Conservation (phyloP, 2,797 vertebrate genomes). For the Scleropages formosus region DNA sequence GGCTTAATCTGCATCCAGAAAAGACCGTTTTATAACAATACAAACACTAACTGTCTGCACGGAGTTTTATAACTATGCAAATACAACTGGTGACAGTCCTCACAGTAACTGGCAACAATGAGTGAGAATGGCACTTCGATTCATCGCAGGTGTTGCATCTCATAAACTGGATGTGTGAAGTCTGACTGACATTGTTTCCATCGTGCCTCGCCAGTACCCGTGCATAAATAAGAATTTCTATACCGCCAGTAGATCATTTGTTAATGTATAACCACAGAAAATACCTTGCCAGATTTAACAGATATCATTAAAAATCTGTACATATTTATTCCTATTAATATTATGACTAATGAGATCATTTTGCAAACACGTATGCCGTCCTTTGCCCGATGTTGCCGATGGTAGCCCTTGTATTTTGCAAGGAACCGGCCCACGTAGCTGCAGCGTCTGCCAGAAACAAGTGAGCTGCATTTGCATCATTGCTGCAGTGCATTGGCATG, state of each 20-base stretch:
- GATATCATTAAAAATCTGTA: slow-evolving; percentile 12
- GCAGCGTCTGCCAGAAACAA: neutral
- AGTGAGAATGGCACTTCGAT: slow-evolving; percentile 9
- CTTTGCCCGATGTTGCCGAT: neutral
- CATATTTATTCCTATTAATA: neutral
- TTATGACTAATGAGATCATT: slow-evolving; percentile 1
- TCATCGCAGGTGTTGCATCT: neutral
- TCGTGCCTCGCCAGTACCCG: slow-evolving; percentile 8
- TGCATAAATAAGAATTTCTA: neutral
- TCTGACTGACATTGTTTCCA: neutral
- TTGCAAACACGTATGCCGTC: neutral
- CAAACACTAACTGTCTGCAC: neutral
- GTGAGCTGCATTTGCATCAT: neutral
- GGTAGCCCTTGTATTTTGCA: neutral
- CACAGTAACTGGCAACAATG: neutral
- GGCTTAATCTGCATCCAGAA: neutral
- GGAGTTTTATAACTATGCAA: neutral
- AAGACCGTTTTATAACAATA: neutral
- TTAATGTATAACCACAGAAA: neutral
- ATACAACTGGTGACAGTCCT: neutral
- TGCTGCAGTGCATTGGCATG: neutral
- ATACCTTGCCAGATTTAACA: neutral
- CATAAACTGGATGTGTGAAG: neutral
- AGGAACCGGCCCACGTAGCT: neutral
- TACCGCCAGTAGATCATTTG: slow-evolving; percentile 10